Conservation (phyloP, 2,888 invertebrate genomes). For the Miltochrista miniata region DNA sequence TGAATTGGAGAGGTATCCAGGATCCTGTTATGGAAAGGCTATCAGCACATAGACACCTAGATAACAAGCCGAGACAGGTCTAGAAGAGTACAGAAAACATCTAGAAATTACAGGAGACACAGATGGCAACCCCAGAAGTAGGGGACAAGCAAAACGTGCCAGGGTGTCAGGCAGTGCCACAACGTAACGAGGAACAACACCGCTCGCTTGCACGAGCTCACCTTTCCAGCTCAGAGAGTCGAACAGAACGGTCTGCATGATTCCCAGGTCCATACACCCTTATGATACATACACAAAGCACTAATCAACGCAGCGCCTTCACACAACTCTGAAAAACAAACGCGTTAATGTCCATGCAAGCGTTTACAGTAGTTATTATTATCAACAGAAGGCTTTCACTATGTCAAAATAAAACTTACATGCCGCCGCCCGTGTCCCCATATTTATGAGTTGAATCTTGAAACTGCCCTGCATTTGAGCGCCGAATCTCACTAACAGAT, state of each 20-base stretch:
- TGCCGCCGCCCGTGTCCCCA: slow-evolving; percentile 97
- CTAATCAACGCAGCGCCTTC: slow-evolving; percentile 65
- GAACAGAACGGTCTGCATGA: slow-evolving; percentile 65
- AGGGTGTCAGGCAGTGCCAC: slow-evolving; percentile 47
- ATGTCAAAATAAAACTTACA: slow-evolving; percentile 85
- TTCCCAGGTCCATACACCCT: slow-evolving; percentile 72
- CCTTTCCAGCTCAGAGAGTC: slow-evolving; percentile 77
- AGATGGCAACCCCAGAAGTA: slow-evolving; percentile 44
- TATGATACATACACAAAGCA: slow-evolving; percentile 73
- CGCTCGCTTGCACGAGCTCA: slow-evolving; percentile 67
- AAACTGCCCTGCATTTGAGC: slow-evolving; percentile 86
- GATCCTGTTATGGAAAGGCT: neutral
- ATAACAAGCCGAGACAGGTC: neutral
- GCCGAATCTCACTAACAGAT: slow-evolving; percentile 55
- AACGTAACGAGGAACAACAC: slow-evolving; percentile 36
- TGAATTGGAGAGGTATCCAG: neutral
- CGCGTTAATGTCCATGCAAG: slow-evolving; percentile 76
- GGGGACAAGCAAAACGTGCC: slow-evolving; percentile 49
- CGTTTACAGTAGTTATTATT: slow-evolving; percentile 36
- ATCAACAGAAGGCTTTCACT: slow-evolving; percentile 19
- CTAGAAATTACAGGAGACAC: slow-evolving; percentile 5
- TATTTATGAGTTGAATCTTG: slow-evolving; percentile 89
- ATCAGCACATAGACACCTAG: neutral
- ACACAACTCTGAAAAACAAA: slow-evolving; percentile 79
- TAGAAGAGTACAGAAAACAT: slow-evolving; percentile 2